These are phyloP conservation scores for Malaclemys terrapin DNA, from an alignment of 2,113 vertebrate genomes.

Conservation along the genomic window DNA sequence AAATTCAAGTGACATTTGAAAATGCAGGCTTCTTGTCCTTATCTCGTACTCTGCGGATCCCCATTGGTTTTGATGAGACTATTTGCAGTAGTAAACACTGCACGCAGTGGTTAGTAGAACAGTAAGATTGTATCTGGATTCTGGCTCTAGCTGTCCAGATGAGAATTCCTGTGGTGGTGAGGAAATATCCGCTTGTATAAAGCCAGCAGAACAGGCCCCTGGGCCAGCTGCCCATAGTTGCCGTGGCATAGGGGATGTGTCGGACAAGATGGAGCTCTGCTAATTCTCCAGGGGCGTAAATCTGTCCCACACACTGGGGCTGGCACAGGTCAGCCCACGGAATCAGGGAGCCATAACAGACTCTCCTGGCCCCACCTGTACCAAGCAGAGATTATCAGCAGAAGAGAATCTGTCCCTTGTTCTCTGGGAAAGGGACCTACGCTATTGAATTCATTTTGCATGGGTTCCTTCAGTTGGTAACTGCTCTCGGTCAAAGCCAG, in stretches of 20 bases:
- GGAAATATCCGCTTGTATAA: neutral
- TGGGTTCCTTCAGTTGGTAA: neutral
- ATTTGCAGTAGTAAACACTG: neutral
- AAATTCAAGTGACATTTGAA: neutral
- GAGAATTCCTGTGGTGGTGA: neutral
- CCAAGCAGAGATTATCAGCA: neutral
- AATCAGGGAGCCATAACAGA: neutral
- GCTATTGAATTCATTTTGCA: neutral
- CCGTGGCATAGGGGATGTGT: neutral
- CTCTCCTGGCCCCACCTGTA: neutral
- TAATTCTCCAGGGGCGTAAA: neutral
- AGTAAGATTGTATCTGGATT: neutral
- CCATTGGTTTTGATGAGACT: neutral
- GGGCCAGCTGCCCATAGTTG: neutral
- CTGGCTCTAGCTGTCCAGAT: neutral
- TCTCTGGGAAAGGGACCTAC: neutral
- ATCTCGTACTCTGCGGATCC: neutral
- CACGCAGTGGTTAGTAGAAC: neutral
- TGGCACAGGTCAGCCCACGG: neutral
- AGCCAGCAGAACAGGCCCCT: neutral
- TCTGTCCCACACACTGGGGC: neutral
- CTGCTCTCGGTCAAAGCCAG: neutral
- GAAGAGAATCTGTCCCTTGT: neutral
- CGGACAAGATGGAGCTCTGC: neutral
- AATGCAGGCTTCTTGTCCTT: neutral